Evolutionary conservation across 1,140 invertebrate species (phyloP).

Genomic region (Megalonaias nervosa): DNA sequence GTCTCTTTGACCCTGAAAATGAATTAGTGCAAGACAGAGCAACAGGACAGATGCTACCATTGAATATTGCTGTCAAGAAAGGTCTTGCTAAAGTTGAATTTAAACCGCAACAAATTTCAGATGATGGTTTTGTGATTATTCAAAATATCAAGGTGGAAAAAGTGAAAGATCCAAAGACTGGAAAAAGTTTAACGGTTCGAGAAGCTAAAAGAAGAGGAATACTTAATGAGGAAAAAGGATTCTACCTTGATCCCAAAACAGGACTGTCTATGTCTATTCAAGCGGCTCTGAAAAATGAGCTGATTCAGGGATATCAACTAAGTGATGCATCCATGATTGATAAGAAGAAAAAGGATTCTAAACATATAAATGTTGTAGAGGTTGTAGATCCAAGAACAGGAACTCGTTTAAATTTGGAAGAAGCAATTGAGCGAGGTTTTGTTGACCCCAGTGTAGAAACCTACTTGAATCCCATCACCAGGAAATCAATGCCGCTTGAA

Average conservation of each 20-base stretch:
- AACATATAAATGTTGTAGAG: constrained; percentile 63
- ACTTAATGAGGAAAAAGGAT: constrained; percentile 71
- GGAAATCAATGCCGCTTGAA: constrained; percentile 75
- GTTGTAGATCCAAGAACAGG: constrained; percentile 81
- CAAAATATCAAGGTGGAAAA: constrained; percentile 48
- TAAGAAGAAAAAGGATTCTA: constrained; percentile 81
- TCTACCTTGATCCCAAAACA: constrained; percentile 78
- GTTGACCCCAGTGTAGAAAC: constrained; percentile 72
- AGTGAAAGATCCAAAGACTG: constrained; percentile 79
- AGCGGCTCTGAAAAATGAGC: constrained; percentile 83
- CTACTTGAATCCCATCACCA: constrained; percentile 72
- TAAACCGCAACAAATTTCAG: constrained; percentile 64
- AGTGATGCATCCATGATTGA: constrained; percentile 85
- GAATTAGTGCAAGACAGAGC: constrained; percentile 62
- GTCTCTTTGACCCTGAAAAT: constrained; percentile 67
- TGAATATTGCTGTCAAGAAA: constrained; percentile 80
- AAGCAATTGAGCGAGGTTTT: constrained; percentile 60
- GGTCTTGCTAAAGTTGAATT: constrained; percentile 57
- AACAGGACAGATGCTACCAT: constrained; percentile 58
- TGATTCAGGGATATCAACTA: constrained; percentile 83
- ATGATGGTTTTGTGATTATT: constrained; percentile 45
- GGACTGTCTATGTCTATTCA: constrained; percentile 79
- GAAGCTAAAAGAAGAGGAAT: constrained; percentile 64
- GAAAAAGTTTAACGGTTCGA: constrained; percentile 80
- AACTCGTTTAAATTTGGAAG: constrained; percentile 79